A percentile compares a stretch with the other conserved stretches of the same genome.
These are phyloP conservation scores for Ophion ellenae DNA, from an alignment of 2,888 invertebrate species.

Conservation along the genomic window DNA sequence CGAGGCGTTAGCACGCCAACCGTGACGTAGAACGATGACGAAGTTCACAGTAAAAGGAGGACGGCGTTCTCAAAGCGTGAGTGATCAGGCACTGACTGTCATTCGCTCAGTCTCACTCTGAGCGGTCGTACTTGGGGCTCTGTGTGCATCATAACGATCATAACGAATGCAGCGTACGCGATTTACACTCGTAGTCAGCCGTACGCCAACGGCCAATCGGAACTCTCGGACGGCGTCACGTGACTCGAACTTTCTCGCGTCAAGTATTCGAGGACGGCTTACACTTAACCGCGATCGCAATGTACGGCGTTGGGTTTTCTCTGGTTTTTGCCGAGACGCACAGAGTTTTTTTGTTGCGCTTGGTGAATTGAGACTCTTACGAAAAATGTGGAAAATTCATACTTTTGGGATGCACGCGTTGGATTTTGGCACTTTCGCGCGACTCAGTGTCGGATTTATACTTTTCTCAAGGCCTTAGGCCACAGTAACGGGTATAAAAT, in stretches of 20 bases:
- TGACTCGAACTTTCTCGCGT: constrained; percentile 29
- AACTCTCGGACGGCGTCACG: constrained; percentile 8
- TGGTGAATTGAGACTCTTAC: no score
- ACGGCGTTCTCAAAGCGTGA: constrained; percentile 28
- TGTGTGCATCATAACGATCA: constrained; percentile 3
- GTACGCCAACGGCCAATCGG: constrained; percentile 25
- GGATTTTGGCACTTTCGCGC: no score
- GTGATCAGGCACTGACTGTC: constrained; percentile 44
- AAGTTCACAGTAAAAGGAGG: constrained; percentile 14
- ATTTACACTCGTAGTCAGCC: not conserved
- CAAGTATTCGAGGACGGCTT: not conserved
- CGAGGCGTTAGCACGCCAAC: constrained; percentile 10
- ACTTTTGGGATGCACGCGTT: no score
- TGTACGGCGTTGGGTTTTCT: not conserved
- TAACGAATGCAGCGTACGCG: not conserved
- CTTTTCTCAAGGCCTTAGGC: no score
- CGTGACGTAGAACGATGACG: constrained; percentile 38
- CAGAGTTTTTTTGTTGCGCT: not conserved
- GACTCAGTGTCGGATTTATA: no score
- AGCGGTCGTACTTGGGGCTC: not conserved
- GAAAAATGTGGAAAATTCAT: no score
- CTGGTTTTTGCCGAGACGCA: not conserved
- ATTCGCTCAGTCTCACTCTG: constrained; percentile 23
- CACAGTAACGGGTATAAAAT: no score
- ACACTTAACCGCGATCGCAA: not conserved